These are phyloP conservation scores for Eulemur rufifrons DNA, from an alignment of 2,113 vertebrate species.

Conservation along the genomic window DNA sequence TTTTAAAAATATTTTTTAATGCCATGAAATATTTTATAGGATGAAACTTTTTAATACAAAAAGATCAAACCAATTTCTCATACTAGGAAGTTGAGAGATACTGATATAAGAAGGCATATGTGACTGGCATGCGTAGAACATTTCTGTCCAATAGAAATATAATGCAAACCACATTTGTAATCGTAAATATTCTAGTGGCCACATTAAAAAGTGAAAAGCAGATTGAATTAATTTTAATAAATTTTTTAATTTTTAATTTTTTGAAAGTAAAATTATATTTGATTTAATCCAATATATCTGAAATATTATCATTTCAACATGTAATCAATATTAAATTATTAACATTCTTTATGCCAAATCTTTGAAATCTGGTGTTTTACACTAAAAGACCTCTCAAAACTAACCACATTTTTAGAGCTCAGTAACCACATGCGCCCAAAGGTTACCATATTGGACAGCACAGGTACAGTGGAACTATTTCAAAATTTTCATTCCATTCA, in stretches of 20 bases:
- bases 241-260: background rate
- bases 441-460: background rate
- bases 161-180: background rate
- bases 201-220: background rate
- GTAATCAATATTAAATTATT: background rate
- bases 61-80: background rate
- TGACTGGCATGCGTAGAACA: background rate
- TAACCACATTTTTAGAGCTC: background rate
- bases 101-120: background rate
- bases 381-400: background rate
- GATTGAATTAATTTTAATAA: background rate
- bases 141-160: background rate
- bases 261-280: background rate
- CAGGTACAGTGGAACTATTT: background rate
- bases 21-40: background rate
- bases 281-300: background rate
- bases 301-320: conserved; percentile 12
- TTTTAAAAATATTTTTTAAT: background rate
- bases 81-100: background rate
- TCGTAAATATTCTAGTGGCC: background rate
- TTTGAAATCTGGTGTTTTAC: conserved; percentile 1
- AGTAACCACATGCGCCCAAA: background rate
- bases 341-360: background rate
- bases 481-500: background rate
- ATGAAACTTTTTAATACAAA: background rate